Base-by-base conservation (phyloP, 1,140 invertebrate genomes). In the Dreissena rostriformis region DNA sequence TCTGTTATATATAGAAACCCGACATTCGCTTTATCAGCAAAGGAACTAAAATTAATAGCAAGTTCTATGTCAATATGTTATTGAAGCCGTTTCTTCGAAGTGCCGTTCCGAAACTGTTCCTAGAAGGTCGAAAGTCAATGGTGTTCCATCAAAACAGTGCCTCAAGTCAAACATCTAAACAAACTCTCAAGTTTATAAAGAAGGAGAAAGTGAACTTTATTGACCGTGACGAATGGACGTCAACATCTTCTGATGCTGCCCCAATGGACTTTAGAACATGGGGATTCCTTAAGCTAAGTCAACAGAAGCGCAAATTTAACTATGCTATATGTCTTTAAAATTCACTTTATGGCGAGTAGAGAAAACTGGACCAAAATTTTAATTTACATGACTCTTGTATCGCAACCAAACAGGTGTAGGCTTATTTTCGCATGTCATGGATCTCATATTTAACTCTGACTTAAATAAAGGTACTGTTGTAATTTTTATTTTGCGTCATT, bases 241-340 rank as follows among this genome's bases (percentile, higher is more conserved):
- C 53, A 19, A 57, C 12, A 14, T 19, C 53, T 19, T 19, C 53
- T 19, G 53, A 57, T 57, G 74, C 74, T 52, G 61, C 29, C 52
- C 74, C 74, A 28, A 77, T 66, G 29, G 74, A 77, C 5, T 76
- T 76, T 76, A 57, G 52, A 7, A 76, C 63, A 6, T 76, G 73
- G 73, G 57, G 52, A 2, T 17, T 65, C 28, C 53, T 74, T n/a
- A 74, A 72, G 24, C 70, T 11, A 51, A 49, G 70, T 4, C 49
- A 51, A 52, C 70, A 72, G 39, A 72, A 52, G 7, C 70, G 70
- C 8, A 70, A 22, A 10, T 19, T 70, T 15, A 70, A 70, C 67
- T 28, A 24, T 6, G 11, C 11, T 11, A 39, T 22, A 28, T 24
- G 67, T 8, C 12, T 15, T 70, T 19, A 29, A 70, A 57, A 57